Conservation (phyloP, 2,888 invertebrate species). For the Chouioia cunea region DNA sequence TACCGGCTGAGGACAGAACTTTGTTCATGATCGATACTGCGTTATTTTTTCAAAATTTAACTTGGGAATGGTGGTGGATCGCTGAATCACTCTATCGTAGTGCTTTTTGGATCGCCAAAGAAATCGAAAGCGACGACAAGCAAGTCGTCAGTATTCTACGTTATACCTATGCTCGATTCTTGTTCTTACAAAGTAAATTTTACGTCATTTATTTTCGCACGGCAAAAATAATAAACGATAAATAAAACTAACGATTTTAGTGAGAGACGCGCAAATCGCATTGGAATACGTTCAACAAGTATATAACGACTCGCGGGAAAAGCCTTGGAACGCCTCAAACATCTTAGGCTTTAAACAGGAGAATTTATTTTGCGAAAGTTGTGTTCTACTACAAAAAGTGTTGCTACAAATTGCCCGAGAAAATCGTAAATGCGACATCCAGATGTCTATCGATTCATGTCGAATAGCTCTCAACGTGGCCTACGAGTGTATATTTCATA, state of each 20-base stretch:
- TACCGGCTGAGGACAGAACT: background rate
- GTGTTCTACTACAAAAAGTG: constrained; percentile 51
- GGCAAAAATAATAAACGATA: background rate
- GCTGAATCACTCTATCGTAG: constrained; percentile 55
- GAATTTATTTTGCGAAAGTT: constrained; percentile 54
- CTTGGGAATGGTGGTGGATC: constrained; percentile 60
- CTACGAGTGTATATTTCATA: constrained; percentile 20
- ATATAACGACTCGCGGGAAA: constrained; percentile 49
- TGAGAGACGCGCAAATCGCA: constrained; percentile 42
- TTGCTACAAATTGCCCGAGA: constrained; percentile 50
- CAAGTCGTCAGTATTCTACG: constrained; percentile 50
- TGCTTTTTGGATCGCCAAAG: constrained; percentile 48
- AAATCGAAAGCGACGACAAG: constrained; percentile 44
- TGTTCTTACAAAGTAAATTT: constrained; percentile 53
- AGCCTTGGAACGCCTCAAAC: constrained; percentile 52
- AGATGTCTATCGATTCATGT: constrained; percentile 50
- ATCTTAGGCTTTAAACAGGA: constrained; percentile 49
- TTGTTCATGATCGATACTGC: constrained; percentile 51
- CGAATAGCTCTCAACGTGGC: constrained; percentile 44
- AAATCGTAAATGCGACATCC: constrained; percentile 40
- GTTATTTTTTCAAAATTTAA: constrained; percentile 36
- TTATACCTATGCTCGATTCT: constrained; percentile 59
- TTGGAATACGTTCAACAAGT: constrained; percentile 52
- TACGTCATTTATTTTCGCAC: background rate
- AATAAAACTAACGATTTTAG: constrained; percentile 19